A percentile compares a stretch with the other conserved stretches of the same genome.
phyloP scores from a whole-genome alignment of 2,113 vertebrate species.

The Xyrauchen texanus region DNA sequence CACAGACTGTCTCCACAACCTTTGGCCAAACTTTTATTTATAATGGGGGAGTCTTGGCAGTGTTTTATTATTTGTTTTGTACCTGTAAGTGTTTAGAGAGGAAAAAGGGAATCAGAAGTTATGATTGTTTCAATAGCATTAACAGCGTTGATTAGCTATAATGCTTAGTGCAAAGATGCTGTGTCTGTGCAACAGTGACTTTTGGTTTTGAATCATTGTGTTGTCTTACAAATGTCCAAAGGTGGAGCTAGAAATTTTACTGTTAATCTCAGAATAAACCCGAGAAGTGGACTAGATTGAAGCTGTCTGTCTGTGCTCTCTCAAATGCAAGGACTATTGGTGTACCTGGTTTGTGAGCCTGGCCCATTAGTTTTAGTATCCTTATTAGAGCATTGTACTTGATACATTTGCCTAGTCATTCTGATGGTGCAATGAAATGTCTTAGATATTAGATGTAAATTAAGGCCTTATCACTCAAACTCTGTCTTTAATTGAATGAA shows the following conservation, averaged over 20 bases:
- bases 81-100: neutral
- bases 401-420: neutral
- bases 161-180: too few relatives aligned
- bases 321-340: neutral
- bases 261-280: neutral
- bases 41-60: constrained; percentile 2
- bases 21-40: constrained; percentile 9
- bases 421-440: neutral
- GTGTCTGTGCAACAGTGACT: too few relatives aligned
- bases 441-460: neutral
- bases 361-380: neutral
- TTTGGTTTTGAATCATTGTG: too few relatives aligned
- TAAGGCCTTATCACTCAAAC: neutral
- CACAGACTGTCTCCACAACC: neutral
- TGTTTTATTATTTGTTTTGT: too few relatives aligned
- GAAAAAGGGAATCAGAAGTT: neutral
- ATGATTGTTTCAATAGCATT: neutral
- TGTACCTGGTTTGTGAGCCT: neutral
- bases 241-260: neutral
- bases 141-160: neutral
- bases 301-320: neutral
- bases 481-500: neutral
- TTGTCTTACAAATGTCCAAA: neutral
- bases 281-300: neutral
- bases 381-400: neutral